Evolutionary conservation across 2,888 invertebrate genomes (phyloP), one percentile per base, ranked within the genome.

Genomic region (Dusona sp.): DNA sequence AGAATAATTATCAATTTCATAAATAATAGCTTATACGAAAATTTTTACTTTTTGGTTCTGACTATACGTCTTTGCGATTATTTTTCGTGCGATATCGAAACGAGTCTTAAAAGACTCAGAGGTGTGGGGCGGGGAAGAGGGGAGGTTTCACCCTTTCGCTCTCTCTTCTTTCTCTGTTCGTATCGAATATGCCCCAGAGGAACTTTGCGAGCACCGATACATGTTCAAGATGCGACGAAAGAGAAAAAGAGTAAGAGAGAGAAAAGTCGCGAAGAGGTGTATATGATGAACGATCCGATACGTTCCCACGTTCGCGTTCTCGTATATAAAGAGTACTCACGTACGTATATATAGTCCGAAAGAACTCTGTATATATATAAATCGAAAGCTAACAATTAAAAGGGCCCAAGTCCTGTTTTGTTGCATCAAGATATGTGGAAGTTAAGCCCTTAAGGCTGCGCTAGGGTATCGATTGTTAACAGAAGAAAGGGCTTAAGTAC

Each of bases 271-370:
- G 54, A 67, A 80, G 78, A 78, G 86, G 73, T 77, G 84, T 84
- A 74, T 85, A 92, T 92, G 93, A 92, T 92, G 91, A 91, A 92
- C 92, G 92, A 93, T 92, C 90, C 92, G 91, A 93, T 93, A 92
- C 90, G 93, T 93, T 93, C 93, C 93, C 93, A 93, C 93, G 93
- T 86, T 84, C 92, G 91, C 85, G 84, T 90, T 89, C 85, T 88
- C 88, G 81, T 84, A 83, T 79, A 84, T 81, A 67, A 82, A 54
- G 57, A 48, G 72, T 75, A 74, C 61, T 38, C 33, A 74, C 48
- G 57, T 45, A 81, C 67, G 70, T 84, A 83, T 70, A 82, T 73
- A 74, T 48, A 65, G 29, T 9, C 38, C 67, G 19, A 67, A 36
- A 67, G 36, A 78, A 68, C 51, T 54, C 67, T 19, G 64, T 65